These are phyloP conservation scores for Xylocampa areola DNA, from an alignment of 2,888 invertebrate species.

Conservation along the genomic window DNA sequence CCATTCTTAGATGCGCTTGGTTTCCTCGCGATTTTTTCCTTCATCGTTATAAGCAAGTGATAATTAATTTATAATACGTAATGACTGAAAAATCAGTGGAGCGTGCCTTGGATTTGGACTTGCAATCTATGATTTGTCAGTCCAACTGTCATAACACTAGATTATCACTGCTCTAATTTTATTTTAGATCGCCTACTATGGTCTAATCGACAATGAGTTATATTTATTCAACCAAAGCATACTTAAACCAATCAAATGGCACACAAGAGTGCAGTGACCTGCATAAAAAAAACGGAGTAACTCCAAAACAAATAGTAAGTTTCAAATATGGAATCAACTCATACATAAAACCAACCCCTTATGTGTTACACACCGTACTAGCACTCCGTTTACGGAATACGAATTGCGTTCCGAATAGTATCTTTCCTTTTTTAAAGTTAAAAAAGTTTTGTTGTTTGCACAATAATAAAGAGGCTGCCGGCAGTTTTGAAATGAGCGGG, in stretches of 20 bases:
- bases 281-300: slow-evolving; percentile 6
- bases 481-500: slow-evolving; percentile 55
- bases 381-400: slow-evolving; percentile 31
- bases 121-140: too few species aligned
- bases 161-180: too few species aligned
- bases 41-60: too few species aligned
- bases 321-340: slow-evolving; percentile 15
- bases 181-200: too few species aligned
- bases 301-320: slow-evolving; percentile 9
- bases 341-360: slow-evolving; percentile 8
- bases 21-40: too few species aligned
- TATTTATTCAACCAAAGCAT: background rate
- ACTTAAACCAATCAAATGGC: too few species aligned
- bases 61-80: too few species aligned
- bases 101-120: too few species aligned
- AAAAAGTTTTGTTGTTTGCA: slow-evolving; percentile 52
- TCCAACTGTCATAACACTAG: too few species aligned
- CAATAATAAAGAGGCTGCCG: slow-evolving; percentile 55
- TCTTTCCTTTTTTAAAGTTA: slow-evolving; percentile 40
- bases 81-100: too few species aligned
- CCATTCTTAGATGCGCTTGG: too few species aligned
- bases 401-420: slow-evolving; percentile 23
- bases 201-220: too few species aligned
- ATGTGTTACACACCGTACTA: slow-evolving; percentile 13
- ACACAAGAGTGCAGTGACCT: background rate